These are phyloP conservation scores for Hypothenemus hampei DNA, from an alignment of 1,140 invertebrate species.

Conservation along the genomic window DNA sequence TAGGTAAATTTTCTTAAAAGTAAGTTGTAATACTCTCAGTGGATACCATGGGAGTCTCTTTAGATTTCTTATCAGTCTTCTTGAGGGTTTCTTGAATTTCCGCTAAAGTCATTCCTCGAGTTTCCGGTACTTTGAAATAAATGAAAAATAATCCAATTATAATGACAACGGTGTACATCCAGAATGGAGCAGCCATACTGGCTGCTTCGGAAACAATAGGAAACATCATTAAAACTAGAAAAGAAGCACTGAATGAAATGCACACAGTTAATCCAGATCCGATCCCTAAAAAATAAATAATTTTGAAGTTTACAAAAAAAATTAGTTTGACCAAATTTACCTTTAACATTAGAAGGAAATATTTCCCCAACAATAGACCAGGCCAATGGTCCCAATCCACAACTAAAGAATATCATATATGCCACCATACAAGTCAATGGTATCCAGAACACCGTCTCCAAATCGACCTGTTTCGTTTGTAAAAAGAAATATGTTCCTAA, in stretches of 20 bases:
- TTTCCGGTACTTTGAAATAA: conserved; percentile 67
- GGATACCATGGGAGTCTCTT: background rate
- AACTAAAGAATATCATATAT: conserved; percentile 34
- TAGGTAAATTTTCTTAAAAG: conserved; percentile 13
- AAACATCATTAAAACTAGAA: conserved; percentile 73
- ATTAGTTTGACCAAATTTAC: conserved; percentile 34
- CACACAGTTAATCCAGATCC: conserved; percentile 36
- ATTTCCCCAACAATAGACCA: conserved; percentile 81
- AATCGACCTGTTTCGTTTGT: conserved; percentile 21
- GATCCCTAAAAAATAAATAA: conserved; percentile 69
- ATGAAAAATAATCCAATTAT: conserved; percentile 49
- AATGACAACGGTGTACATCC: conserved; percentile 64
- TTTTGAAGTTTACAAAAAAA: conserved; percentile 55
- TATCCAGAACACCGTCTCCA: conserved; percentile 34
- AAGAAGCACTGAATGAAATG: conserved; percentile 45
- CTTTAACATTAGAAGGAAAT: conserved; percentile 69
- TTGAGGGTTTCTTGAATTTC: conserved; percentile 37
- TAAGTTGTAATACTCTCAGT: conserved; percentile 14
- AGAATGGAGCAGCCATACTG: conserved; percentile 67
- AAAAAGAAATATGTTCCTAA: conserved; percentile 37
- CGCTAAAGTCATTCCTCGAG: conserved; percentile 70
- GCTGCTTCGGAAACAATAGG: conserved; percentile 53
- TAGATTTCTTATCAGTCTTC: background rate
- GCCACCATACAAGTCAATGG: conserved; percentile 30
- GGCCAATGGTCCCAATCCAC: conserved; percentile 72